These are phyloP conservation scores for Motacilla tschutschensis DNA, from an alignment of 2,113 vertebrate genomes.

Conservation along the genomic window DNA sequence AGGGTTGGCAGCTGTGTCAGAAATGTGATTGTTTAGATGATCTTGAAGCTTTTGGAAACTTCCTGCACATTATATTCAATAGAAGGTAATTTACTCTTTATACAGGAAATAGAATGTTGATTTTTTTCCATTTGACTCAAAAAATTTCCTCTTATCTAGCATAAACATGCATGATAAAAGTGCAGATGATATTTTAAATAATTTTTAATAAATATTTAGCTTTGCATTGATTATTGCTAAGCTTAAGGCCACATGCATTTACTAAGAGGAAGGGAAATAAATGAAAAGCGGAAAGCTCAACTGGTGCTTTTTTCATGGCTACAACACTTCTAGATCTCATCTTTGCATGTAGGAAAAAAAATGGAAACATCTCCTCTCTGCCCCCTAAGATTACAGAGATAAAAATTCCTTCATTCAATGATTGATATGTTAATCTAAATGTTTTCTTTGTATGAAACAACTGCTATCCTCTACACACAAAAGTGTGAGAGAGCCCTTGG, in stretches of 20 bases:
- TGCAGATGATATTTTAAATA: background rate
- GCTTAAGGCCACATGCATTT: background rate
- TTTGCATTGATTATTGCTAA: background rate
- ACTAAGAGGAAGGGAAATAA: background rate
- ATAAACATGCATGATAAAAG: slow-evolving; percentile 13
- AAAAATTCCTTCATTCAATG: background rate
- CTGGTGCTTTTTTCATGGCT: background rate
- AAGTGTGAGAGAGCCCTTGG: slow-evolving; percentile 2
- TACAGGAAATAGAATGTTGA: slow-evolving; percentile 1
- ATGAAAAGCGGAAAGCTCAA: background rate
- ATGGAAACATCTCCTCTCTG: background rate
- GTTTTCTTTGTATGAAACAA: slow-evolving; percentile 9
- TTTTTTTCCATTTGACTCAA: slow-evolving; percentile 12
- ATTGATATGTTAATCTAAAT: slow-evolving; percentile 1
- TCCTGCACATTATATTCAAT: background rate
- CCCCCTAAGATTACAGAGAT: slow-evolving; percentile 6
- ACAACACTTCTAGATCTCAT: background rate
- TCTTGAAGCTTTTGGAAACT: background rate
- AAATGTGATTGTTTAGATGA: slow-evolving; percentile 6
- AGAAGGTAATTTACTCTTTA: background rate
- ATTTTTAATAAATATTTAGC: slow-evolving; percentile 38
- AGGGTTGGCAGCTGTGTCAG: background rate
- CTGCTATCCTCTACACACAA: background rate
- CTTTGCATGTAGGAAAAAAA: background rate
- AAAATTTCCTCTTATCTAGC: slow-evolving; percentile 24